Evolutionary conservation across 2,888 invertebrate species (phyloP).

Genomic region (Acleris sparsana): DNA sequence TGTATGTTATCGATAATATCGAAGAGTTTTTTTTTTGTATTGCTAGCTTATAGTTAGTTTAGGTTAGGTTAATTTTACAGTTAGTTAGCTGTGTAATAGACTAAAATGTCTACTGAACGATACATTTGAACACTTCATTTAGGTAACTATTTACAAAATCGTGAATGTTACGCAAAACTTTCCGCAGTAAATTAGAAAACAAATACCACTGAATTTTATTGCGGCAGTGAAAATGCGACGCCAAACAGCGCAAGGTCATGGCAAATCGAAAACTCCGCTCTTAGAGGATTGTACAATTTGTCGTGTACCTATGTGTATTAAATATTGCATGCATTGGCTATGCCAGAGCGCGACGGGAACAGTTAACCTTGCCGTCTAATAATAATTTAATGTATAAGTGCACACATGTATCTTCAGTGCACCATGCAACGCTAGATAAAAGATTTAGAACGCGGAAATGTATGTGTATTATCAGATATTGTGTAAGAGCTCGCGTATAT

Average conservation of each 20-base stretch:
- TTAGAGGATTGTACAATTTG: constrained; percentile 39
- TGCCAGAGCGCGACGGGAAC: constrained; percentile 64
- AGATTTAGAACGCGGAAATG: constrained; percentile 47
- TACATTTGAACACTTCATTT: no score
- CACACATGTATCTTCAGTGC: constrained; percentile 23
- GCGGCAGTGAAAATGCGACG: constrained; percentile 18
- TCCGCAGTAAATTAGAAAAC: constrained; percentile 20
- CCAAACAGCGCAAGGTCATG: constrained; percentile 42
- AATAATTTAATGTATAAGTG: constrained; percentile 72
- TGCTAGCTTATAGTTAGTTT: no score
- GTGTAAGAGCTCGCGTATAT: constrained; percentile 18
- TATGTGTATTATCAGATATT: constrained; percentile 17
- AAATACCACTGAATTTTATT: constrained; percentile 15
- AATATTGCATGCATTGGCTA: constrained; percentile 44
- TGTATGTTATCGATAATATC: no score
- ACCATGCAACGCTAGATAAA: constrained; percentile 45
- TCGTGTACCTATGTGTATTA: constrained; percentile 43
- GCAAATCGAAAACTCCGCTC: constrained; percentile 40
- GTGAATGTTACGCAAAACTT: background rate
- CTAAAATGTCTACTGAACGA: no score
- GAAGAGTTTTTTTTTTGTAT: no score
- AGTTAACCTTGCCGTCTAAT: constrained; percentile 77
- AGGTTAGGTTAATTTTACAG: background rate
- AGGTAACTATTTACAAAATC: no score
- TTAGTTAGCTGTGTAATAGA: no score